These are phyloP conservation scores for Buphagus erythrorhynchus DNA, from an alignment of 2,797 vertebrate genomes.

Conservation along the genomic window DNA sequence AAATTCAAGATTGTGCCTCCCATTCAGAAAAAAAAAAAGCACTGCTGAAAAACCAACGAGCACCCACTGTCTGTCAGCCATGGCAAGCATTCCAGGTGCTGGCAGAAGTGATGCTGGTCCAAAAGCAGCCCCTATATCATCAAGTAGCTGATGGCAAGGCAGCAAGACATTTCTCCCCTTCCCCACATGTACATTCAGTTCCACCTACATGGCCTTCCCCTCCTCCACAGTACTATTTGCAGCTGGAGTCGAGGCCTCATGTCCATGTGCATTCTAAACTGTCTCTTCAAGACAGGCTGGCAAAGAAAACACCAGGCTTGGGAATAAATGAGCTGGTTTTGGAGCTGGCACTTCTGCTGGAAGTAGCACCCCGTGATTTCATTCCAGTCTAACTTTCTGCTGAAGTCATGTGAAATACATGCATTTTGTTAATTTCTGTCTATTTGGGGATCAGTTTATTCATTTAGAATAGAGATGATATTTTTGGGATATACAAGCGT, in stretches of 20 bases:
- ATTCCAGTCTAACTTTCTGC: not conserved
- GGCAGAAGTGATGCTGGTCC: not conserved
- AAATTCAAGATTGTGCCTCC: not conserved
- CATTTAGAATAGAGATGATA: not conserved
- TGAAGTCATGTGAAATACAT: not conserved
- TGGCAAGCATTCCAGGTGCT: fast-evolving
- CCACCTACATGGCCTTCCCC: not conserved
- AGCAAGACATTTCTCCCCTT: not conserved
- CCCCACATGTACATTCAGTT: not conserved
- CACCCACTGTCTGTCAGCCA: not conserved
- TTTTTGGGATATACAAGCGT: not conserved
- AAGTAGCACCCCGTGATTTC: not conserved
- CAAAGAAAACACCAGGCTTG: not conserved
- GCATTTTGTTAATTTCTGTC: not conserved
- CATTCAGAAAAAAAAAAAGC: not conserved
- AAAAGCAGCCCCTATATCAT: not conserved
- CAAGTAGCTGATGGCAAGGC: not conserved
- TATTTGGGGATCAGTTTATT: not conserved
- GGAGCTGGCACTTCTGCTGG: not conserved
- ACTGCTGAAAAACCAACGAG: not conserved
- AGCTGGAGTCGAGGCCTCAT: not conserved
- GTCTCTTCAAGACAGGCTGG: not conserved
- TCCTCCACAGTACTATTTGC: not conserved
- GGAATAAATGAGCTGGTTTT: not conserved
- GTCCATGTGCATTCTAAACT: not conserved